These are phyloP conservation scores for Eubasilissa splendida DNA, from an alignment of 2,888 invertebrate genomes.

Conservation along the genomic window DNA sequence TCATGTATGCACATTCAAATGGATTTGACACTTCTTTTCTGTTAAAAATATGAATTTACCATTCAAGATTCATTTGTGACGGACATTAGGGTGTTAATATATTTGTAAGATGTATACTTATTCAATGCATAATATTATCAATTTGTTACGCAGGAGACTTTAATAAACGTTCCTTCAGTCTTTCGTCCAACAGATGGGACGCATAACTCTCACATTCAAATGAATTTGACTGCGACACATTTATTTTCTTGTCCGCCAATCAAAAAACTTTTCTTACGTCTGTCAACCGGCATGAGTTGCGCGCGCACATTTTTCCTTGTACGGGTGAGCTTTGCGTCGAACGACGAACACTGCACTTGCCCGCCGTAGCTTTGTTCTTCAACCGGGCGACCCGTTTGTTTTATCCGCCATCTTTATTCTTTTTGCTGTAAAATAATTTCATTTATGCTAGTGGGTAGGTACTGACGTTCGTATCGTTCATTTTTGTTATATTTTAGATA, in stretches of 20 bases:
- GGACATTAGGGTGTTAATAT: no score
- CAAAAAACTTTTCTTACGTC: constrained; percentile 8
- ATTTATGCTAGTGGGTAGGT: constrained; percentile 34
- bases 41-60: no score
- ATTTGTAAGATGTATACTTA: no score
- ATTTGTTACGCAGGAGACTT: no score
- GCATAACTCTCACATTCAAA: no score
- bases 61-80: no score
- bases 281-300: constrained; percentile 6
- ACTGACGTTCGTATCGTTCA: constrained; percentile 3
- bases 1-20: no score
- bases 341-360: constrained; percentile 28
- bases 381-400: constrained; percentile 37
- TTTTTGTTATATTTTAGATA: constrained; percentile 42
- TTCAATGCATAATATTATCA: no score
- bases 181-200: no score
- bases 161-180: no score
- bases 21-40: no score
- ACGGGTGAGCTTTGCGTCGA: constrained; percentile 1
- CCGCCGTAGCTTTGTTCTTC: constrained; percentile 32
- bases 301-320: neutral
- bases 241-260: neutral
- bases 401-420: constrained; percentile 6
- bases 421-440: constrained; percentile 26
- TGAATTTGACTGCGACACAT: no score